These are phyloP conservation scores for Diadromus collaris DNA, from an alignment of 2,888 invertebrate genomes.

Conservation along the genomic window DNA sequence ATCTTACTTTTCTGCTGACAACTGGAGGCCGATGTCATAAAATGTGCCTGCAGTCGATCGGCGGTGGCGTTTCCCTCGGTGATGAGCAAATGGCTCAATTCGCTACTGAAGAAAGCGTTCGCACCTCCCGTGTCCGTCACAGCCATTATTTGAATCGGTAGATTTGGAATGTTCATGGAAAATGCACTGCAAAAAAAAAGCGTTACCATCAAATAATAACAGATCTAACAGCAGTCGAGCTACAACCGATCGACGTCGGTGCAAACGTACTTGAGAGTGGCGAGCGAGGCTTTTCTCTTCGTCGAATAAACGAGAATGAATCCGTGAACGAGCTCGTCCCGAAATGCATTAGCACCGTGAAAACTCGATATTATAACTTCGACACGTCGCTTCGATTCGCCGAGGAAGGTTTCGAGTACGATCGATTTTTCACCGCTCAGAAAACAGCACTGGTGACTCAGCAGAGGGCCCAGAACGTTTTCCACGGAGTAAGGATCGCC, in stretches of 20 bases:
- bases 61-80: slow-evolving; percentile 97
- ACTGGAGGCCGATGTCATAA: slow-evolving; percentile 93
- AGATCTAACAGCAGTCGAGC: background rate
- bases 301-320: slow-evolving; percentile 97
- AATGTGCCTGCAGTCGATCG: slow-evolving; percentile 93
- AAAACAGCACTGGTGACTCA: slow-evolving; percentile 93
- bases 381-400: slow-evolving; percentile 93
- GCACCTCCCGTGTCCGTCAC: slow-evolving; percentile 95
- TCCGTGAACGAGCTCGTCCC: slow-evolving; percentile 96
- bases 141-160: slow-evolving; percentile 96
- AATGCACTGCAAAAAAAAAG: slow-evolving; percentile 86
- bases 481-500: slow-evolving; percentile 96
- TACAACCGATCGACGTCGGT: background rate
- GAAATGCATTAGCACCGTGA: slow-evolving; percentile 95
- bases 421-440: slow-evolving; percentile 93
- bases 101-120: slow-evolving; percentile 94
- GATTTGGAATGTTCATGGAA: slow-evolving; percentile 95
- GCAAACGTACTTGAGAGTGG: slow-evolving; percentile 90
- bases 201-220: background rate
- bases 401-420: slow-evolving; percentile 95
- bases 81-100: slow-evolving; percentile 93
- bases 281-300: slow-evolving; percentile 96
- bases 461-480: slow-evolving; percentile 92
- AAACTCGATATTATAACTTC: slow-evolving; percentile 97
- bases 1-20: slow-evolving; percentile 92